Conservation (phyloP, 2,797 vertebrate genomes). For the Sebastes baramenuke region DNA sequence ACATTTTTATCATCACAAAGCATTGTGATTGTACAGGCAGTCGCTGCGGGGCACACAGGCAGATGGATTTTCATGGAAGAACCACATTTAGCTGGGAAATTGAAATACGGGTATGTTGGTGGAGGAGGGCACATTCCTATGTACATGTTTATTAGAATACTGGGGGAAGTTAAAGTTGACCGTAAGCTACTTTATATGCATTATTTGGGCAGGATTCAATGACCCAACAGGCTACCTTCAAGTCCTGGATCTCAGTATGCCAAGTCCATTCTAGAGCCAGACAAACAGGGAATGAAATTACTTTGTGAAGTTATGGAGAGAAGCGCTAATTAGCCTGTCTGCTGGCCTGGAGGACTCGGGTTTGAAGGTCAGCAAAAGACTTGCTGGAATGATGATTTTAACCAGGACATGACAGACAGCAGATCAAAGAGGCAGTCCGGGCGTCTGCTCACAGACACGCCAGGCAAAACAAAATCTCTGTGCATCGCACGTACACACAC, state of each 20-base stretch:
- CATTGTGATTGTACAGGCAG: conserved; percentile 8
- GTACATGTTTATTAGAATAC: conserved; percentile 10
- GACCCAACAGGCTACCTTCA: conserved; percentile 28
- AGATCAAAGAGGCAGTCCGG: conserved; percentile 41
- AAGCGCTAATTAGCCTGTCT: conserved; percentile 62
- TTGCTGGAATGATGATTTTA: conserved; percentile 45
- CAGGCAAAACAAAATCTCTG: conserved; percentile 11
- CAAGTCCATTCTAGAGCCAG: conserved; percentile 32
- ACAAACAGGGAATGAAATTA: conserved; percentile 60
- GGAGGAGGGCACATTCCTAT: not conserved
- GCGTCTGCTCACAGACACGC: conserved; percentile 10
- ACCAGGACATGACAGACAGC: conserved; percentile 44
- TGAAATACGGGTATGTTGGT: not conserved
- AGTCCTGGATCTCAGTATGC: conserved; percentile 40
- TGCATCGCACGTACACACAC: conserved; percentile 9
- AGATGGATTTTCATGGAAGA: conserved; percentile 13
- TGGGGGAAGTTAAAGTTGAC: conserved; percentile 22
- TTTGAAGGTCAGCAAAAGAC: conserved; percentile 70
- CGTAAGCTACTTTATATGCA: conserved; percentile 35
- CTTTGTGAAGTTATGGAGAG: conserved; percentile 47
- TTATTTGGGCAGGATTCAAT: conserved; percentile 28
- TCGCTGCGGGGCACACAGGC: not conserved
- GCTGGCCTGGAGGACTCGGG: conserved; percentile 51
- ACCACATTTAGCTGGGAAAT: conserved; percentile 15
- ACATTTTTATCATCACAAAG: conserved; percentile 18